Base-by-base conservation (phyloP, 2,797 vertebrate species). In the Enteromius radiatus region DNA sequence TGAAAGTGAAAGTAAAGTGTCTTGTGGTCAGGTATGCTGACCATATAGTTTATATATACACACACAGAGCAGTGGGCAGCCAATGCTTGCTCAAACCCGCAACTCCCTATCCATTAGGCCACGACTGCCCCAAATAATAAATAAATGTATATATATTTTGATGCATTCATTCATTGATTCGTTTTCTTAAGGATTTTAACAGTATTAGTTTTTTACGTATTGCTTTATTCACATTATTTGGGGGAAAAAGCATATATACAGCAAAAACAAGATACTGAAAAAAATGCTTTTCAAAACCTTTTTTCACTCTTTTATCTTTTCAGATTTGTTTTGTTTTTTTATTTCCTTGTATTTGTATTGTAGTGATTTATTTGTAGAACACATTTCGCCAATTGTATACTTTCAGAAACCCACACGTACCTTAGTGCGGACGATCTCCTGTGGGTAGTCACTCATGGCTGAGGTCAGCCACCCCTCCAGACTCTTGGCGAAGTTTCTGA, bases 401-500 rank as follows among this genome's bases (percentile, higher is more conserved):
- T 41, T 75, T 75, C 43, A 47, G 8, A 61, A 36, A 71, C 43
- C 56, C 33, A 73, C 49, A 49, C 52, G 52, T 11, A 99, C 98
- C 97, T 99, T 99, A 70, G 96, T 96, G 90, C 97, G 97, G 84
- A 99, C 89, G 1, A 98, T 95, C 88, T 97, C 95, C 1, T 96
- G 96, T 1, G 98, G 98, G 68, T 98, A 99, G 88, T 95, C 97
- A 19, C 91, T 96, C 97, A 99, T 99, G 82, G 98, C 97, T 0
- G 95, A 96, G 0, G 96, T 97, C 90, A 99, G 90, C 98, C 98
- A 99, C 52, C 97, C 96, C 88, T 99, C 98, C 90, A 99, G 88
- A 85, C 98, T 98, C 93, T 99, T 99, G 90, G 98, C 98, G 78
- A 99, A 99, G 88, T 99, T 99, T 5, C 98, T 93, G 82, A 99